phyloP scores from a whole-genome alignment of 2,797 vertebrate genomes.

The Poeciliopsis paucimaculata region DNA sequence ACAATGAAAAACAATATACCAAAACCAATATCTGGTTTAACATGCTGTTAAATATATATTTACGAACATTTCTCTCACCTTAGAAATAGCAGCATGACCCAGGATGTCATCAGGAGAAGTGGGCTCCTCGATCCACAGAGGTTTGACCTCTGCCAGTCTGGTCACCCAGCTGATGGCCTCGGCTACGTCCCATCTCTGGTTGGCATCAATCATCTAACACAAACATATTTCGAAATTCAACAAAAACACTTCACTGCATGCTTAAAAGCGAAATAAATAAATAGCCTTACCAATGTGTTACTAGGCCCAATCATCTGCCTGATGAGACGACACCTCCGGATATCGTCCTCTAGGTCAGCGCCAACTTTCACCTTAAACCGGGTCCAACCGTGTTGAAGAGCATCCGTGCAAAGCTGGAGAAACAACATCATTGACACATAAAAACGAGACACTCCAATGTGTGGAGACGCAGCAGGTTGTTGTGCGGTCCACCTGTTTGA shows the following conservation, averaged over 20 bases:
- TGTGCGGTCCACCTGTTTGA: constrained; percentile 69
- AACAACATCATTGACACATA: background rate
- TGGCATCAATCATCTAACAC: constrained; percentile 85
- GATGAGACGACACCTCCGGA: constrained; percentile 80
- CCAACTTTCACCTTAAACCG: constrained; percentile 88
- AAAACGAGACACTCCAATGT: background rate
- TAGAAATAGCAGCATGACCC: constrained; percentile 83
- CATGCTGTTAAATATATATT: background rate
- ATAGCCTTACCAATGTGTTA: constrained; percentile 77
- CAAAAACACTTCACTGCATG: background rate
- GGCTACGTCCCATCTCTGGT: constrained; percentile 85
- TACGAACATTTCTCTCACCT: constrained; percentile 62
- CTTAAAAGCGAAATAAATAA: fast-evolving
- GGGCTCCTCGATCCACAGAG: constrained; percentile 86
- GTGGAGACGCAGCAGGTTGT: fast-evolving
- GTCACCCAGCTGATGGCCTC: constrained; percentile 83
- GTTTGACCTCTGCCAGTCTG: constrained; percentile 81
- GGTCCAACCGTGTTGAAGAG: constrained; percentile 76
- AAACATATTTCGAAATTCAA: background rate
- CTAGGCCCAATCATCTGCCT: constrained; percentile 80
- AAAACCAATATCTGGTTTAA: background rate
- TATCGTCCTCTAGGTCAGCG: constrained; percentile 82
- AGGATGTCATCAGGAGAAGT: constrained; percentile 87
- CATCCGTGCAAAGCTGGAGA: constrained; percentile 68
- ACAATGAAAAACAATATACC: background rate